Conservation (phyloP, 2,888 invertebrate species). For the Sarcophaga carnaria region DNA sequence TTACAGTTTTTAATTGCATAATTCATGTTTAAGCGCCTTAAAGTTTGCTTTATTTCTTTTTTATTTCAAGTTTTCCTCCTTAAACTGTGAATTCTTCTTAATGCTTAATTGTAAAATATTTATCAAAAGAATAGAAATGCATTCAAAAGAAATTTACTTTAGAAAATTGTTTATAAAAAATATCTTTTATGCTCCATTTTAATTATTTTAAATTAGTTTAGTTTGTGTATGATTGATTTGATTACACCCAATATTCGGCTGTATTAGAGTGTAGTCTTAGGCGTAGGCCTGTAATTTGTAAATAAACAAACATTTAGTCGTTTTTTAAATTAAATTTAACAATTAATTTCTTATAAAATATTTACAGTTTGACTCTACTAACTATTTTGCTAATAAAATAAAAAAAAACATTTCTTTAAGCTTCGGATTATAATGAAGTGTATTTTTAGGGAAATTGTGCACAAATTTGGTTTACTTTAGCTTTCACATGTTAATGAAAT, state of each 20-base stretch:
- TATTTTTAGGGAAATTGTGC: no score
- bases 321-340: slow-evolving; percentile 8
- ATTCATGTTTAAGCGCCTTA: no score
- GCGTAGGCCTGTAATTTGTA: slow-evolving; percentile 77
- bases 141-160: slow-evolving; percentile 53
- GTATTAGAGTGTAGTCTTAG: slow-evolving; percentile 76
- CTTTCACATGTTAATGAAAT: no score
- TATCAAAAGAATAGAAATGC: background rate
- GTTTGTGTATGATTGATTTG: slow-evolving; percentile 30
- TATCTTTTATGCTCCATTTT: slow-evolving; percentile 52
- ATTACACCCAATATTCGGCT: slow-evolving; percentile 80
- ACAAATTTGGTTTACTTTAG: no score
- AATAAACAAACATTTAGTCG: slow-evolving; percentile 67
- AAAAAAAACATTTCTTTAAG: no score
- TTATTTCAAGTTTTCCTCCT: background rate
- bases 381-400: background rate
- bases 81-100: background rate
- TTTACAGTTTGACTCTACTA: background rate
- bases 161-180: slow-evolving; percentile 41
- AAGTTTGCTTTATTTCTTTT: no score
- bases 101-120: background rate
- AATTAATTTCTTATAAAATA: slow-evolving; percentile 21
- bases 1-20: no score
- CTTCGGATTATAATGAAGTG: no score
- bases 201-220: slow-evolving; percentile 31